Percentiles rank a stretch among this genome's conserved stretches.
These are phyloP conservation scores for Pleuronectes platessa DNA, from an alignment of 2,113 vertebrate species.

Conservation along the genomic window DNA sequence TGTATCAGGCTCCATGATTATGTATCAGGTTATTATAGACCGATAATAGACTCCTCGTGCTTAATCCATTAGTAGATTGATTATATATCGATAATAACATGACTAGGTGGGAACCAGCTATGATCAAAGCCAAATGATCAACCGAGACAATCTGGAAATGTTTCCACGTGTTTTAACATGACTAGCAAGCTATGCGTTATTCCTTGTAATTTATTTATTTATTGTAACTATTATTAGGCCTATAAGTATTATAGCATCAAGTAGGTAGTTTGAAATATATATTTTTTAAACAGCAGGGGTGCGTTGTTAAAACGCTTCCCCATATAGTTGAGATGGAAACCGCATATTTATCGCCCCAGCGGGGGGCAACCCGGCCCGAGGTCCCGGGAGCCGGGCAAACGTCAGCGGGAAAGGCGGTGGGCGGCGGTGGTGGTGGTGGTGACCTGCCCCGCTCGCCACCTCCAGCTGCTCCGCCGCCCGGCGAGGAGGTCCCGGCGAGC, in stretches of 20 bases:
- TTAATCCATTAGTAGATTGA: conserved; percentile 59
- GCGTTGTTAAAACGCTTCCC: conserved; percentile 47
- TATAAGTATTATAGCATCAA: conserved; percentile 79
- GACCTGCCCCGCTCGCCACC: conserved; percentile 49
- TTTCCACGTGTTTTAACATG: conserved; percentile 72
- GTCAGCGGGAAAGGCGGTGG: conserved; percentile 47
- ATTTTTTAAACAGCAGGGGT: conserved; percentile 62
- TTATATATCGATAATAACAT: conserved; percentile 68
- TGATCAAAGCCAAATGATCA: conserved; percentile 68
- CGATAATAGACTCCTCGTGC: conserved; percentile 47
- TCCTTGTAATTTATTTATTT: conserved; percentile 85
- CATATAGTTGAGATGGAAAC: conserved; percentile 77
- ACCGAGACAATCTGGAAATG: conserved; percentile 78
- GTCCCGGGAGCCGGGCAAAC: conserved; percentile 41
- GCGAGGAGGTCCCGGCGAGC: conserved; percentile 48
- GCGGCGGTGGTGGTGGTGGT: conserved; percentile 6
- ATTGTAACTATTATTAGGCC: conserved; percentile 80
- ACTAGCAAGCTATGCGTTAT: conserved; percentile 63
- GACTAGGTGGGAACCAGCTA: conserved; percentile 59
- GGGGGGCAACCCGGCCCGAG: conserved; percentile 63
- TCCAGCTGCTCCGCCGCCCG: conserved; percentile 40
- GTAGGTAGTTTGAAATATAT: conserved; percentile 65
- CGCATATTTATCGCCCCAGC: conserved; percentile 70
- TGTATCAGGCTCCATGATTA: conserved; percentile 39
- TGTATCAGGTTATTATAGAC: conserved; percentile 61